Percentiles rank a stretch among this genome's conserved stretches.
These are phyloP conservation scores for Salminus brasiliensis DNA, from an alignment of 2,113 vertebrate species.

Conservation along the genomic window DNA sequence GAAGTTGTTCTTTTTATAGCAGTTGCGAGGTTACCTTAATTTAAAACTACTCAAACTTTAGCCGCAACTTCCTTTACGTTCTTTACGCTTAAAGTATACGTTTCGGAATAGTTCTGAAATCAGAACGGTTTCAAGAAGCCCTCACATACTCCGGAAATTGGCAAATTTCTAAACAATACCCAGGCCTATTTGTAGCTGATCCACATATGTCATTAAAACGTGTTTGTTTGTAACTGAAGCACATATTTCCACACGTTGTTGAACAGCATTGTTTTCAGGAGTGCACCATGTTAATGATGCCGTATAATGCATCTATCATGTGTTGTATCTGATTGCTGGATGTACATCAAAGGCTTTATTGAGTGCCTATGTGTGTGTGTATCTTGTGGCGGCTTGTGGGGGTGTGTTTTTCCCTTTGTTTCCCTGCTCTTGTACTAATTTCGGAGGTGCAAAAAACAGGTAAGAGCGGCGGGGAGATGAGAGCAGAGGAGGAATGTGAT, in stretches of 20 bases:
- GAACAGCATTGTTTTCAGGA: constrained; percentile 9
- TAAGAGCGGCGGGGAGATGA: constrained; percentile 63
- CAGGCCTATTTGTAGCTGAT: not conserved
- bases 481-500: constrained; percentile 71
- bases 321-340: constrained; percentile 6
- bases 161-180: not conserved
- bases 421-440: constrained; percentile 44
- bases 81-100: too few relatives aligned
- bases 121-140: not conserved
- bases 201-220: not conserved
- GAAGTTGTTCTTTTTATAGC: too few relatives aligned
- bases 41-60: too few relatives aligned
- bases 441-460: constrained; percentile 58
- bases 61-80: too few relatives aligned
- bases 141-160: not conserved
- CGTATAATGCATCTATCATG: constrained; percentile 20
- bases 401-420: constrained; percentile 46
- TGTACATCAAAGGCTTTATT: constrained; percentile 44
- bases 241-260: not conserved
- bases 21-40: too few relatives aligned
- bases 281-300: not conserved
- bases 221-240: constrained; percentile 24
- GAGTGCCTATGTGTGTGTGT: constrained; percentile 25
- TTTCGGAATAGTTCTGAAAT: not conserved
- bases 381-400: constrained; percentile 19